Evolutionary conservation across 1,140 invertebrate genomes (phyloP), one percentile per base, ranked within the genome.

Genomic region (Triops cancriformis): DNA sequence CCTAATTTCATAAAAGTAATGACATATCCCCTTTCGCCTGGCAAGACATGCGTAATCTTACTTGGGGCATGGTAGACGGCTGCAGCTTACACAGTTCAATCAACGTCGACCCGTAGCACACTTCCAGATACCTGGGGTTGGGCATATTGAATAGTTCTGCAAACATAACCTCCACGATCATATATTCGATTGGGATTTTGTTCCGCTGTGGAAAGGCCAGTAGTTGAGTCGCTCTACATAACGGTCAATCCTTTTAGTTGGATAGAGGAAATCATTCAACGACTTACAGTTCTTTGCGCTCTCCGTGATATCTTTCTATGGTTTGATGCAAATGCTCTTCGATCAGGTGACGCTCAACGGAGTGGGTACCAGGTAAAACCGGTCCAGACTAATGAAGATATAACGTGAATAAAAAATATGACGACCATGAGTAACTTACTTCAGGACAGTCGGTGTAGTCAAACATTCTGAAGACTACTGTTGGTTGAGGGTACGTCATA

Each of bases 401-500:
- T 7, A 43, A 78, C 43, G 28, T 9, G 45, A 18, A 75, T 42
- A 80, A 79, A 27, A 12, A 80, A 41, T 4, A 79, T 43, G 37
- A 27, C 64, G 14, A 6, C 43, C n/a, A 18, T 14, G 6, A 27
- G 76, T 79, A 5, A 80, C 78, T 81, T 79, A 84, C 94, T 85
- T 98, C 96, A 11, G 97, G 96, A 83, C 97, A 98, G 86, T 99
- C 97, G 6, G 97, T 98, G 83, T 99, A 98, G 85, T 99, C 97
- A 87, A 99, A 99, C 90, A 99, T 94, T 72, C 93, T 76, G 86
- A 93, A 97, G 9, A 96, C 92, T 5, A 95, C 94, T 82, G 91
- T 90, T 0, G 94, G 94, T 87, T 97, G 91, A 1, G 97, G 95
- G 85, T 98, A 98, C 26, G 89, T 86, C 83, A 91, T 93, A 31